Evolutionary conservation across 2,113 vertebrate species (phyloP), one percentile per base, ranked within the genome.

Genomic region (Ailuropoda melanoleuca): DNA sequence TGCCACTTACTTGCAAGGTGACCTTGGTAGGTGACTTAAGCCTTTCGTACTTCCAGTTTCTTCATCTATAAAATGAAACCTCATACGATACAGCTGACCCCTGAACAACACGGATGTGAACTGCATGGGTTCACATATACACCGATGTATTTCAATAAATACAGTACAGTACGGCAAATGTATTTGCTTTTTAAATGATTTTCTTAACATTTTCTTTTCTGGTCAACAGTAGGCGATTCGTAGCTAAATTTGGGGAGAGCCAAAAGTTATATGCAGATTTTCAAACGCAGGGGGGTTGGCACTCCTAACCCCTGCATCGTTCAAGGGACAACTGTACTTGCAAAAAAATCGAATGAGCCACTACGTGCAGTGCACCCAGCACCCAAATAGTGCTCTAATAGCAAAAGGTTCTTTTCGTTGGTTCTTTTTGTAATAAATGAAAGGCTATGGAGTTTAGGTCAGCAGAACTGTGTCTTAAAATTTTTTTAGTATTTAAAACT

Each of bases 61-160:
- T 74, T 96, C 58, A 77, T 24, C 18, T 88, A 21, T 70, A 88
- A 88, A 88, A 88, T 31, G 29, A 96, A 82, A 90, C 55, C 72
- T 89, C 34, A 85, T 9, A 53, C 0, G 85, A 19, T 78, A 48
- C 24, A 29, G 43, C 26, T 31, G 43, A 48, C 26, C 14, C 43
- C 18, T 48, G 43, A 48, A 77, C 74, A 77, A 77, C 43, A 77
- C 4, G 18, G 26, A 48, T 77, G 29, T 77, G 43, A 77, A 48
- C 43, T 77, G 43, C 14, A 0, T 2, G 3, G 24, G 43, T 77
- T 26, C 43, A 77, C 43, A 31, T 77, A 77, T 18, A 31, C 26
- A 77, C 26, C 17, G 43, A 48, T 77, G 48, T 48, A 31, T 77
- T 77, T 77, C 74, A 77, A 31, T 77, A 77, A 77, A 17, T 18